Conservation (phyloP, 2,113 vertebrate genomes). For the Neogale vison region DNA sequence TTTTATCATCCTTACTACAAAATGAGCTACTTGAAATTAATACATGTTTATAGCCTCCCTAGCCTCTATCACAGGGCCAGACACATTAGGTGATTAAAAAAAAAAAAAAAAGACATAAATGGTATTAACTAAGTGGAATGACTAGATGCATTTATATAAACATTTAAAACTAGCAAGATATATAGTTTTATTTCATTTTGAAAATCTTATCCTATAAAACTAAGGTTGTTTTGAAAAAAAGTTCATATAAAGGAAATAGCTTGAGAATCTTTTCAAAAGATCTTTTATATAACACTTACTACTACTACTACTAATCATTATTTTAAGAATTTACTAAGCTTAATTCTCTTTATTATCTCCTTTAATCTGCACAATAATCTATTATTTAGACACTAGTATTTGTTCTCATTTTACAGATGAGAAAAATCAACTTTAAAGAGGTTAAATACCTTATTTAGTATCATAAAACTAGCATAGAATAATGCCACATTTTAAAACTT, state of each 20-base stretch:
- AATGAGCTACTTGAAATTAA: neutral
- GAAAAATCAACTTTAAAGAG: neutral
- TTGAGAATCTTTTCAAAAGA: neutral
- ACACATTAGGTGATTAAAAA: neutral
- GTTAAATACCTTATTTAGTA: neutral
- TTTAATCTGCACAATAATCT: neutral
- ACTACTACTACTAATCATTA: neutral
- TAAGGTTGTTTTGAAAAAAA: neutral
- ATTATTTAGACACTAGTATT: neutral
- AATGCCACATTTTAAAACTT: slow-evolving; percentile 24
- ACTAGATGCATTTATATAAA: neutral
- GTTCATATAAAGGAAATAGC: neutral
- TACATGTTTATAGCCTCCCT: neutral
- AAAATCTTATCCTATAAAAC: neutral
- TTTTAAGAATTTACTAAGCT: neutral
- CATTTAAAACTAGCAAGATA: neutral
- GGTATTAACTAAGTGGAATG: neutral
- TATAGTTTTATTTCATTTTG: neutral
- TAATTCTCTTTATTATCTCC: neutral
- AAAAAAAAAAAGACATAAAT: neutral
- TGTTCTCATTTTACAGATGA: neutral
- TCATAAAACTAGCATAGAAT: neutral
- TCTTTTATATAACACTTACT: neutral
- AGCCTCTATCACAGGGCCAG: neutral
- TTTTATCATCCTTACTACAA: neutral